phyloP scores from a whole-genome alignment of 2,888 invertebrate genomes.

The Onchidella celtica region DNA sequence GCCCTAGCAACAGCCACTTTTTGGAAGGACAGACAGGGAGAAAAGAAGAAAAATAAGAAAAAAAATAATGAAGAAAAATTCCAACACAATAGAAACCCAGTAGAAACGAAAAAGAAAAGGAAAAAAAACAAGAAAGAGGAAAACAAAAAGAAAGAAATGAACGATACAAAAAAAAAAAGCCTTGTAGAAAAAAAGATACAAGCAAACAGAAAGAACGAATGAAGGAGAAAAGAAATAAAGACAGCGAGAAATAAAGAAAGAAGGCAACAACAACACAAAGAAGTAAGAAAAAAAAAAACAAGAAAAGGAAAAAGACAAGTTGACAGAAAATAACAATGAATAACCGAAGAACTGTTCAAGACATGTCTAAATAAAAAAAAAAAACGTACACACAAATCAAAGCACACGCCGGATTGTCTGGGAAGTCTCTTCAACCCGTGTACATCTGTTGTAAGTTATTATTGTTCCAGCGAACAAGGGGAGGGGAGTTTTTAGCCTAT shows the following conservation, averaged over 20 bases:
- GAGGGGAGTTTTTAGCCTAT: too few species aligned
- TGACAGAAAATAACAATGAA: not conserved
- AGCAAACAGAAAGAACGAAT: not conserved
- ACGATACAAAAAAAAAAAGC: not conserved
- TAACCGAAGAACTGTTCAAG: not conserved
- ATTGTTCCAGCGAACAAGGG: too few species aligned
- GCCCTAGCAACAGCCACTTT: too few species aligned
- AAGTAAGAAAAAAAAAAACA: not conserved
- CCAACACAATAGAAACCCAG: too few species aligned
- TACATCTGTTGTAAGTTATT: too few species aligned
- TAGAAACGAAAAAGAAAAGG: not conserved
- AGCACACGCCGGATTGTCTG: too few species aligned
- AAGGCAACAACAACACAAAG: not conserved
- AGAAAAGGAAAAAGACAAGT: not conserved
- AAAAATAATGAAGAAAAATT: too few species aligned
- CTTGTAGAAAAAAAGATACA: not conserved
- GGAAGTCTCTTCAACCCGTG: too few species aligned
- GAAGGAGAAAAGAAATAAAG: conserved; percentile 5
- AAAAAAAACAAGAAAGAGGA: not conserved
- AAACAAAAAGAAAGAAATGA: not conserved
- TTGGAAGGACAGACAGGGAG: too few species aligned
- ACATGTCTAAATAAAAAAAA: not conserved
- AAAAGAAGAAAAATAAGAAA: too few species aligned
- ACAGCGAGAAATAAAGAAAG: not conserved
- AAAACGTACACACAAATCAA: conserved; percentile 7